Percentiles rank a stretch among this genome's conserved stretches.
phyloP scores from a whole-genome alignment of 2,113 vertebrate species.

The Silurus meridionalis region DNA sequence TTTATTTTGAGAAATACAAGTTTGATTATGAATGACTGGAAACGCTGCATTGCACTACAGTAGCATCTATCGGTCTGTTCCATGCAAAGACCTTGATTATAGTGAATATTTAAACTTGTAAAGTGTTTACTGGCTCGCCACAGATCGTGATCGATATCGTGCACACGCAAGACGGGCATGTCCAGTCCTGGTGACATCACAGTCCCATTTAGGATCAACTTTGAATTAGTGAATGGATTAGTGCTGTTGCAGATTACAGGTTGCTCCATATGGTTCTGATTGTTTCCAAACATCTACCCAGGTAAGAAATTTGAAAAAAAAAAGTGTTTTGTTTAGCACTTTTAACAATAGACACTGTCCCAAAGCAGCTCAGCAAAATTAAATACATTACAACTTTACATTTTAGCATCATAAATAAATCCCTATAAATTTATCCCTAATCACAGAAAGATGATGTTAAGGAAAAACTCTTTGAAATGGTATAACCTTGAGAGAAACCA shows the following conservation, averaged over 20 bases:
- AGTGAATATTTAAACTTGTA: neutral
- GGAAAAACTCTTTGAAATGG: too few relatives aligned
- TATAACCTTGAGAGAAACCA: too few relatives aligned
- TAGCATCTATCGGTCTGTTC: neutral
- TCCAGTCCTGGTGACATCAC: neutral
- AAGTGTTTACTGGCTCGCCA: neutral
- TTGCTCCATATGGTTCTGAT: neutral
- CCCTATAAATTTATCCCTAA: too few relatives aligned
- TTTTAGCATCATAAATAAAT: too few relatives aligned
- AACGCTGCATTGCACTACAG: neutral
- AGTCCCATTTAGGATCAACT: neutral
- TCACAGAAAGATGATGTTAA: too few relatives aligned
- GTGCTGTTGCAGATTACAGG: neutral
- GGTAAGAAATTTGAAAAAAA: too few relatives aligned
- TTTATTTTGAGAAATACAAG: neutral
- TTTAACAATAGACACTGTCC: too few relatives aligned
- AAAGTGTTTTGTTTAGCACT: too few relatives aligned
- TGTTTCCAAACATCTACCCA: neutral
- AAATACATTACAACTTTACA: too few relatives aligned
- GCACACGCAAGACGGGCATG: neutral
- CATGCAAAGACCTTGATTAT: neutral
- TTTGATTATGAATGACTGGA: neutral
- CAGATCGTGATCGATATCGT: neutral
- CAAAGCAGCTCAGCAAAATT: too few relatives aligned
- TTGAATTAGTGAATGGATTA: neutral